Evolutionary conservation across 2,797 vertebrate genomes (phyloP).

Genomic region (Catharus ustulatus): DNA sequence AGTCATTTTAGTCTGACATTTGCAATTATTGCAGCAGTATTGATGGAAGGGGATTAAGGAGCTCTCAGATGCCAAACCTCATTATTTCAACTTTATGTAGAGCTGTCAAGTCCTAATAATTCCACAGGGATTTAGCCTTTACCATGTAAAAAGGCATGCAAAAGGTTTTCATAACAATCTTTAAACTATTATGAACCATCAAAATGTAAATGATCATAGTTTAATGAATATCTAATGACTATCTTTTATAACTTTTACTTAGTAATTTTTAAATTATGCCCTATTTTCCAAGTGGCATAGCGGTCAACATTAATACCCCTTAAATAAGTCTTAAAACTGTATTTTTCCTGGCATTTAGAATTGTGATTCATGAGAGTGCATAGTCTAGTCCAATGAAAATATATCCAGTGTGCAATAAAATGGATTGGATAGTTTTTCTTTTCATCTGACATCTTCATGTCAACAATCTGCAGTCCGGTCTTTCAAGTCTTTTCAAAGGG

Average conservation of each 20-base stretch:
- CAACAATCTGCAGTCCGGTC: not conserved
- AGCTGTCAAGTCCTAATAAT: conserved; percentile 69
- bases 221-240: not conserved
- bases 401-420: not conserved
- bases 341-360: not conserved
- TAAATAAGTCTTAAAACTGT: not conserved
- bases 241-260: conserved; percentile 25
- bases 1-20: conserved; percentile 72
- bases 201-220: conserved; percentile 46
- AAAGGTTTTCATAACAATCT: conserved; percentile 44
- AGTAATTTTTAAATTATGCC: conserved; percentile 30
- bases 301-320: not conserved
- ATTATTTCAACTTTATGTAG: conserved; percentile 75
- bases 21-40: conserved; percentile 68
- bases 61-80: conserved; percentile 59
- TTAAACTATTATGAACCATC: conserved; percentile 45
- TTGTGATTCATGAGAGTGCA: not conserved
- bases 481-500: conserved; percentile 42
- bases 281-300: not conserved
- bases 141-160: conserved; percentile 35
- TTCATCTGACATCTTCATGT: conserved; percentile 2
- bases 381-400: not conserved
- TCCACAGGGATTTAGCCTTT: conserved; percentile 29
- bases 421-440: not conserved
- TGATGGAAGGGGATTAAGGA: conserved; percentile 69